Percentiles rank a stretch among this genome's conserved stretches.
These are phyloP conservation scores for Magallana ariakensis DNA, from an alignment of 1,140 invertebrate species.

Conservation along the genomic window DNA sequence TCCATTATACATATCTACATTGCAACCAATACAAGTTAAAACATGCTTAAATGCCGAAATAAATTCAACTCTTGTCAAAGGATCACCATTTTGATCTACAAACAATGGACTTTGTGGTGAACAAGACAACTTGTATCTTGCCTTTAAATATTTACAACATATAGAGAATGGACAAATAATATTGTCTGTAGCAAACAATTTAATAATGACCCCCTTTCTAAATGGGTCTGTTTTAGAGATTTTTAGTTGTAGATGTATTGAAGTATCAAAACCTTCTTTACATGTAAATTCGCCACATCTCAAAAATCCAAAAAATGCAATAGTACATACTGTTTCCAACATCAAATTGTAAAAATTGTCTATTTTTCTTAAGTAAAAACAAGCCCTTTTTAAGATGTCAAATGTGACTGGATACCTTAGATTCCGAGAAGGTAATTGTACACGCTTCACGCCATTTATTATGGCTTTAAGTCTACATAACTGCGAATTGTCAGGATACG, in stretches of 20 bases:
- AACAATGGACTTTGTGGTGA: constrained; percentile 20
- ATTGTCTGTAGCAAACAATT: not conserved
- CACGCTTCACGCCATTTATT: not conserved
- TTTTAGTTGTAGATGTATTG: not conserved
- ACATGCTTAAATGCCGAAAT: not conserved
- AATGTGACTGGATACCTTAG: not conserved
- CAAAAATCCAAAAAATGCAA: constrained; percentile 49
- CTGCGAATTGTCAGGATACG: not conserved
- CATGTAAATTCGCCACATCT: constrained; percentile 21
- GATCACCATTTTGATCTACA: constrained; percentile 24
- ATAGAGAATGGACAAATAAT: not conserved
- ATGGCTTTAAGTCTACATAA: not conserved
- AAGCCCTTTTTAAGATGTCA: not conserved
- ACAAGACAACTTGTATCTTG: not conserved
- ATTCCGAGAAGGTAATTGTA: not conserved
- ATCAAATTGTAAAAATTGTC: not conserved
- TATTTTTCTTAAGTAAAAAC: not conserved
- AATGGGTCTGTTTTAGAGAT: constrained; percentile 46
- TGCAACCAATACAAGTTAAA: not conserved
- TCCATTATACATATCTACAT: not conserved
- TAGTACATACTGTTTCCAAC: not conserved
- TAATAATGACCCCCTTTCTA: constrained; percentile 33
- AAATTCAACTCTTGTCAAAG: constrained; percentile 23
- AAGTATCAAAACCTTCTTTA: constrained; percentile 5
- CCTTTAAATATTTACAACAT: constrained; percentile 11